Percentiles rank a stretch among this genome's conserved stretches.
phyloP scores from a whole-genome alignment of 2,888 invertebrate genomes.

The Andrena flavipes region DNA sequence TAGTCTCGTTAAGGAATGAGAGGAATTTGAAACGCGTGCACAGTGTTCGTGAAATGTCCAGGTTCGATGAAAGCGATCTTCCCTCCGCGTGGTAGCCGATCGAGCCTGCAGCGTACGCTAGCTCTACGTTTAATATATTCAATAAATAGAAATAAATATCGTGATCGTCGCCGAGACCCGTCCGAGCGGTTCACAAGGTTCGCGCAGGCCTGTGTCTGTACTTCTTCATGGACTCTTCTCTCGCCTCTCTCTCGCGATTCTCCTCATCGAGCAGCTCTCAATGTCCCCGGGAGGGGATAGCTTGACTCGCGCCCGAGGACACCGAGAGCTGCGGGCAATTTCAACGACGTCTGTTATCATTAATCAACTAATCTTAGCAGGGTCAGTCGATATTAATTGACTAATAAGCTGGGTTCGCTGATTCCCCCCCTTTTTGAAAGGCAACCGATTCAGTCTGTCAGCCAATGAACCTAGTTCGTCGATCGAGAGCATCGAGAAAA shows the following conservation, averaged over 20 bases:
- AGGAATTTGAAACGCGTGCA: not conserved
- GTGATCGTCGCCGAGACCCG: slow-evolving; percentile 54
- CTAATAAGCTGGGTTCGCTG: not conserved
- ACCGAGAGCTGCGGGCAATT: not conserved
- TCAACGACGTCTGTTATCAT: not conserved
- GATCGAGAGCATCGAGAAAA: slow-evolving; percentile 21
- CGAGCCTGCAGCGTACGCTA: slow-evolving; percentile 34
- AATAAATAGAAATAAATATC: slow-evolving; percentile 70
- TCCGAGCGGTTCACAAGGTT: slow-evolving; percentile 48
- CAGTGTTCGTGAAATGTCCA: not conserved
- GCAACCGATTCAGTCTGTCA: not conserved
- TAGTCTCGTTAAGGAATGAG: not conserved
- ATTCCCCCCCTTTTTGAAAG: not conserved
- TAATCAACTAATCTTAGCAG: too few species aligned
- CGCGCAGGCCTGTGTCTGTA: slow-evolving; percentile 65
- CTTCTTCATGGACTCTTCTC: slow-evolving; percentile 6
- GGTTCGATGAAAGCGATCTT: not conserved
- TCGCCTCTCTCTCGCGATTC: not conserved
- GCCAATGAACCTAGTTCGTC: slow-evolving; percentile 8
- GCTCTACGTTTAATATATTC: slow-evolving; percentile 46
- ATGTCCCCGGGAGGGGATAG: not conserved
- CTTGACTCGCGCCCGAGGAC: not conserved
- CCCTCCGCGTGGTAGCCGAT: slow-evolving; percentile 10
- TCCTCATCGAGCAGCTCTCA: not conserved
- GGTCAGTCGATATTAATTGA: not conserved